phyloP scores from a whole-genome alignment of 2,888 invertebrate species.

The Helicoverpa assulta region DNA sequence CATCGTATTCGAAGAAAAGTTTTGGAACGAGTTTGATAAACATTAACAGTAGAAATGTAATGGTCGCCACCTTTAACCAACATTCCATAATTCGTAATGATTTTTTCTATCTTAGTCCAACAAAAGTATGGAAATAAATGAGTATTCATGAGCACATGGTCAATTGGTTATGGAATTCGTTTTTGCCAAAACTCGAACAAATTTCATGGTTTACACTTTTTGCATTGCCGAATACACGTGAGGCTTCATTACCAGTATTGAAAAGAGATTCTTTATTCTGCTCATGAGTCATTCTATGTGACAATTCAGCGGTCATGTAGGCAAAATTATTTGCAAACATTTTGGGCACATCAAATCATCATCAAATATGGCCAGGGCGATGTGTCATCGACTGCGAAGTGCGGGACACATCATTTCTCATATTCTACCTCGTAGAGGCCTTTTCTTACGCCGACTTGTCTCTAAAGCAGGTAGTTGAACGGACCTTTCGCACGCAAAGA shows the following conservation, averaged over 20 bases:
- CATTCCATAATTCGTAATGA: constrained; percentile 9
- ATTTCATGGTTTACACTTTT: constrained; percentile 49
- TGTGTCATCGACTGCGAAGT: constrained; percentile 77
- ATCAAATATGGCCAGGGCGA: constrained; percentile 64
- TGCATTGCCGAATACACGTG: constrained; percentile 35
- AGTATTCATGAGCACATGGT: constrained; percentile 27
- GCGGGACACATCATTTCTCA: constrained; percentile 42
- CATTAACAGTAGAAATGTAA: constrained; percentile 16
- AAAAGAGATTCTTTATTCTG: constrained; percentile 48
- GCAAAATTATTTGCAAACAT: constrained; percentile 60
- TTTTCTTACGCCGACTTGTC: constrained; percentile 67
- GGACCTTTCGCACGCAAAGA: constrained; percentile 75
- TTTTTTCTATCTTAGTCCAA: neutral
- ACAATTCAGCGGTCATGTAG: constrained; percentile 69
- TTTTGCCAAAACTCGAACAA: constrained; percentile 23
- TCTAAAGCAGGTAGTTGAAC: constrained; percentile 83
- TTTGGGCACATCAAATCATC: constrained; percentile 58
- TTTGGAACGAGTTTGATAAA: constrained; percentile 21
- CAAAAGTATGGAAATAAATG: neutral
- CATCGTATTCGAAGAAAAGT: constrained; percentile 22
- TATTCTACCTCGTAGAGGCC: constrained; percentile 68
- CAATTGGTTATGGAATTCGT: constrained; percentile 29
- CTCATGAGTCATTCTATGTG: constrained; percentile 70
- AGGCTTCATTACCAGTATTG: constrained; percentile 51
- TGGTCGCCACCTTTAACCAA: neutral